Evolutionary conservation across 1,140 invertebrate genomes (phyloP).

Genomic region (Solenopsis fugax): DNA sequence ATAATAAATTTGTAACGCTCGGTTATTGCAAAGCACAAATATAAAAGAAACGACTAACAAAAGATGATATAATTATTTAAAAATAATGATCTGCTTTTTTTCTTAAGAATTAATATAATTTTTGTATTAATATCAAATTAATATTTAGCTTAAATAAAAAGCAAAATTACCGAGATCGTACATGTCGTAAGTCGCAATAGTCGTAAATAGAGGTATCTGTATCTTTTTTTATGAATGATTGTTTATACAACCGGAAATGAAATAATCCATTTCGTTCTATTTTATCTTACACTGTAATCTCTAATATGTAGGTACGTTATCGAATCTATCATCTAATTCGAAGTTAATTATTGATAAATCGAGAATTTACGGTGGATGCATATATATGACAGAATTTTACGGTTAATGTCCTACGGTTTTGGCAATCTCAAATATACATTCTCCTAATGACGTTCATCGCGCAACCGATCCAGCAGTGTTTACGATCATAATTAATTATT

Average conservation of each 20-base stretch:
- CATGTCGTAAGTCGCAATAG: too few species aligned
- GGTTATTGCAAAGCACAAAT: too few species aligned
- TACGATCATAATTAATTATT: constrained; percentile 58
- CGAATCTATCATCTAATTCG: constrained; percentile 21
- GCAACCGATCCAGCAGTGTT: constrained; percentile 25
- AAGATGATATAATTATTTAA: too few species aligned
- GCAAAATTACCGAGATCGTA: too few species aligned
- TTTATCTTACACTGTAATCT: background rate
- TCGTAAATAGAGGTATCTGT: too few species aligned
- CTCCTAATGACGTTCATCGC: constrained; percentile 23
- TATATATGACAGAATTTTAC: constrained; percentile 31
- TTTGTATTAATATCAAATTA: too few species aligned
- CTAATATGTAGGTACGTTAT: background rate
- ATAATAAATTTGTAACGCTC: too few species aligned
- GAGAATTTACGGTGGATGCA: constrained; percentile 30
- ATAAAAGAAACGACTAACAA: too few species aligned
- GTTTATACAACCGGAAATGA: background rate
- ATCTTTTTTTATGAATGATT: background rate
- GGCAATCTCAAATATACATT: constrained; percentile 38
- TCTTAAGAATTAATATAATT: too few species aligned
- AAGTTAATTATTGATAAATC: constrained; percentile 58
- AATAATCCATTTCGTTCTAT: background rate
- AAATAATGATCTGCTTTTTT: too few species aligned
- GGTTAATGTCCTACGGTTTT: constrained; percentile 34
- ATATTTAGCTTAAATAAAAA: too few species aligned